Base-by-base conservation (phyloP, 1,140 invertebrate species). In the Meloidogyne exigua region DNA sequence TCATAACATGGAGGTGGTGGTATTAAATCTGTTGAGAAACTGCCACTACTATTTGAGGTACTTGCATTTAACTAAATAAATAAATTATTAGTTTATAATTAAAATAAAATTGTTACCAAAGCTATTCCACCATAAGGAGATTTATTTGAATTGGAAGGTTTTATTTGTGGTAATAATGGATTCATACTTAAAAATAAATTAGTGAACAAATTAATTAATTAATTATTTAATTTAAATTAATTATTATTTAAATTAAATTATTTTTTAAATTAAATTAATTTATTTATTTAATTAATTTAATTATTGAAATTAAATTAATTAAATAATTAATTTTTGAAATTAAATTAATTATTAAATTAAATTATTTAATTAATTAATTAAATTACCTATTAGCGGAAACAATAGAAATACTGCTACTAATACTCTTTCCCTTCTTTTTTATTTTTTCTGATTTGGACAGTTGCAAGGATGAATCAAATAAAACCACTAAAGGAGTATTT, bases 351-450 rank as follows among this genome's bases (percentile, higher is more conserved):
- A 32, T 32, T 32, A 32, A n/a, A n/a, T 13, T 67, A 39, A 67
- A n/a, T 67, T 21, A 18, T 18, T 67, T 1, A 18, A 67, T 32
- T 32, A 32, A 32, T 32, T 32, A 32, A 32, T 32, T 32, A n/a
- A 67, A 42, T 49, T 71, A 32, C 69, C 69, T 71, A 36, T n/a
- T 71, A 44, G 69, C 44, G 1, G 69, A 71, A 25, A 71, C 69
- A 26, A 71, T 62, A 10, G 69, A 71, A 71, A 71, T n/a, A 62
- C 18, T 57, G 21, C 39, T 71, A 10, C n/a, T 32, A 2, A 18
- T 32, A 18, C 18, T 39, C 1, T 9, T 57, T n/a, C 4, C n/a
- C 13, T 4, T 1, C 7, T 5, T n/a, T 21, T 57, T 57, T 57
- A n/a, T 9, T 9, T n/a, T 57, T 57, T n/a, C 2, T 57, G 18